These are phyloP conservation scores for Hydropsyche betteni DNA, from an alignment of 2,888 invertebrate genomes.

Conservation along the genomic window DNA sequence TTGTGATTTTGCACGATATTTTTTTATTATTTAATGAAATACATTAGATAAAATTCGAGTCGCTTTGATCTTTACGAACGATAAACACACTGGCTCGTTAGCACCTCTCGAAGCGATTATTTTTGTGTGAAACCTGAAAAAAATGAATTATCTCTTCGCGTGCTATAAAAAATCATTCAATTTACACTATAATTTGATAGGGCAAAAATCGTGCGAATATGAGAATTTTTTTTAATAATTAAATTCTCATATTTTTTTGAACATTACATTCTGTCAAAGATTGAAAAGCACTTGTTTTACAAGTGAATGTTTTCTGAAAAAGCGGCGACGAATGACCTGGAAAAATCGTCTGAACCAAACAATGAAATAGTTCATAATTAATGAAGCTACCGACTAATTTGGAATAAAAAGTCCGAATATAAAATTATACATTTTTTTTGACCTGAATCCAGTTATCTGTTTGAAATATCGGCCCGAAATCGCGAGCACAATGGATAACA, in stretches of 20 bases:
- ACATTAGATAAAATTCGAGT: neutral
- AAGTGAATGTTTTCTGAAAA: no score
- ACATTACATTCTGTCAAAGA: neutral
- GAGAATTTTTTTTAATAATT: neutral
- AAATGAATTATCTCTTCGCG: neutral
- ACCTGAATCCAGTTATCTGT: constrained; percentile 17
- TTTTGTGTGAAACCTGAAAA: neutral
- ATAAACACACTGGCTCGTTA: constrained; percentile 25
- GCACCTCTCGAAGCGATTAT: constrained; percentile 6
- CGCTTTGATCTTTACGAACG: constrained; percentile 10
- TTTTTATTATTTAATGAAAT: neutral
- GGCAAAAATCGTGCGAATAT: neutral
- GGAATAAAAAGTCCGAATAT: neutral
- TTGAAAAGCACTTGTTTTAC: neutral
- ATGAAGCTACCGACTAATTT: no score
- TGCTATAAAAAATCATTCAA: neutral
- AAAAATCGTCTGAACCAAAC: no score
- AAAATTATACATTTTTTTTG: constrained; percentile 16
- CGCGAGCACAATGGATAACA: constrained; percentile 8
- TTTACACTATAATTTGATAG: no score
- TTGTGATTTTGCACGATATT: constrained; percentile 1
- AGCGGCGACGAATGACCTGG: no score
- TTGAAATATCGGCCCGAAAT: neutral
- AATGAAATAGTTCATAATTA: no score
- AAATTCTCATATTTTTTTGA: neutral